These are phyloP conservation scores for Boloria euphrosyne DNA, from an alignment of 2,888 invertebrate species.

Conservation along the genomic window DNA sequence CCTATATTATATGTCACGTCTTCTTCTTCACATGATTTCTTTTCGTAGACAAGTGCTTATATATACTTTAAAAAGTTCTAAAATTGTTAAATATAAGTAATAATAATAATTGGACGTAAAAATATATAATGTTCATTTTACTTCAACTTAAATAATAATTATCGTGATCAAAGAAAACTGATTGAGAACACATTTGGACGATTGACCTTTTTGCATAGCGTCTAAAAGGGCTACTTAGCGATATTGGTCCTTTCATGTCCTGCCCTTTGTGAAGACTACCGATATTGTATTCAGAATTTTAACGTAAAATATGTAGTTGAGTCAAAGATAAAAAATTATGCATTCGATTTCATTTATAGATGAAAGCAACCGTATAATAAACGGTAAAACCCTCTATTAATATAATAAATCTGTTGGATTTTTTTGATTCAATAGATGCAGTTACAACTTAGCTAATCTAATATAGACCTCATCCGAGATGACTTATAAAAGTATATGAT, in stretches of 20 bases:
- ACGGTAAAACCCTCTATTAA: too few relatives aligned
- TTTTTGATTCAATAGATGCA: too few relatives aligned
- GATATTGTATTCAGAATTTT: slow-evolving; percentile 4
- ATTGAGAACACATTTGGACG: slow-evolving; percentile 62
- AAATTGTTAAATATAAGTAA: not conserved
- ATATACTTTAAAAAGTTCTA: too few relatives aligned
- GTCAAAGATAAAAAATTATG: slow-evolving; percentile 10
- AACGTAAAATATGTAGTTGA: not conserved
- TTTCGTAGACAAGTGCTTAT: too few relatives aligned
- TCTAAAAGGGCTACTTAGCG: slow-evolving; percentile 67
- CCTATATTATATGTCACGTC: too few relatives aligned
- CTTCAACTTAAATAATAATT: slow-evolving; percentile 37
- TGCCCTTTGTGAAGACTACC: slow-evolving; percentile 45
- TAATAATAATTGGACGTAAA: not conserved
- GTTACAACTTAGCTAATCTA: too few relatives aligned
- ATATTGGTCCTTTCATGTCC: slow-evolving; percentile 73
- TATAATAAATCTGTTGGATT: too few relatives aligned
- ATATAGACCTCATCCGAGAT: too few relatives aligned
- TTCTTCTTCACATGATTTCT: too few relatives aligned
- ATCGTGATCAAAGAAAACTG: slow-evolving; percentile 67
- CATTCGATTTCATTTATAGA: not conserved
- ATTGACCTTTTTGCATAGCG: slow-evolving; percentile 67
- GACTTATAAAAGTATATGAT: too few relatives aligned
- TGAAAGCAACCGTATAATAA: too few relatives aligned
- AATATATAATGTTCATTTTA: not conserved